Base-by-base conservation (phyloP, 2,888 invertebrate species). In the Mythimna ferrago region DNA sequence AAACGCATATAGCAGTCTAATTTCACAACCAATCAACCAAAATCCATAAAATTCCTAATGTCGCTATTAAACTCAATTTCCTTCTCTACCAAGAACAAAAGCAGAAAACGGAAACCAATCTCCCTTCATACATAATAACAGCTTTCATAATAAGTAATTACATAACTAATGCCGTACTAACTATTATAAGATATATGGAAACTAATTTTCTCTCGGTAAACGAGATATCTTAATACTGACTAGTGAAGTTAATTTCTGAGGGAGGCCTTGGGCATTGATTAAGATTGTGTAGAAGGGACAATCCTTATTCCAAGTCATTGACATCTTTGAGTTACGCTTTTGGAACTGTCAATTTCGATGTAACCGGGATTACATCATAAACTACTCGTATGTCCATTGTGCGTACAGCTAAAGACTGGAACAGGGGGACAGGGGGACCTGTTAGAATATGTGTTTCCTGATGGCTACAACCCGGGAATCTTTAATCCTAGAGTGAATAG, bases 181-280 rank as follows among this genome's bases (percentile, higher is more conserved):
- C 60, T 73, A 77, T 78, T 73, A 80, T 62, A 72, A 76, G 67
- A 84, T 76, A 73, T 78, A 85, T 68, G 71, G 67, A 85, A 85
- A 83, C 76, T 82, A 83, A 83, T 85, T 85, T 85, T 77, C 84
- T 76, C 79, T 69, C 69, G 61, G 80, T 85, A 76, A 85, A 77
- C 68, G 84, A 83, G 76, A 82, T 85, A 80, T 85, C 84, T 80
- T 85, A 83, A 83, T 85, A 85, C 75, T 76, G 70, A 67, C 73
- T 73, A 41, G 65, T 48, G 58, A 82, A 80, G 82, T 80, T 84
- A 84, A 85, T 85, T 80, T 77, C 71, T 68, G 67, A 26, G 68
- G 69, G 21, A 57, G 68, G 21, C 21, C 26, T 56, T 53, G 26
- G 44, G 10, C 38, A 54, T 5, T 21, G 69, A 69, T 3, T 57